These are phyloP conservation scores for Picathartes gymnocephalus DNA, from an alignment of 2,113 vertebrate species.

Conservation along the genomic window DNA sequence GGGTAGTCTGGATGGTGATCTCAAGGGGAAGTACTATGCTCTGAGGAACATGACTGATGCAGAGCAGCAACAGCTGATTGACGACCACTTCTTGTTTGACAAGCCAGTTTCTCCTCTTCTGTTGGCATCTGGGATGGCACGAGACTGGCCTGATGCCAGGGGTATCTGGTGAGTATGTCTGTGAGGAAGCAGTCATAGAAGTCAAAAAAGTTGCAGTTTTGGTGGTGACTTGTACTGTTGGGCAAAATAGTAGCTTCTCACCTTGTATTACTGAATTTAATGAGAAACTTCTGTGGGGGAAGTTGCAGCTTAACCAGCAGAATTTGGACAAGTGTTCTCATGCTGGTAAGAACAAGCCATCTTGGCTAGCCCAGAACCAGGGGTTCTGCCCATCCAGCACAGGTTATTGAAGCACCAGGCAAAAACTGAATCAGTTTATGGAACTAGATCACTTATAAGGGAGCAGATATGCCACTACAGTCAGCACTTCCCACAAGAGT, in stretches of 20 bases:
- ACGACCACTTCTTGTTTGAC: constrained; percentile 97
- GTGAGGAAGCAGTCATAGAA: background rate
- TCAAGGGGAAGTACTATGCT: constrained; percentile 92
- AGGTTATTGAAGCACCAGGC: background rate
- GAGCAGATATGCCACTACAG: background rate
- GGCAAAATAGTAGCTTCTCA: background rate
- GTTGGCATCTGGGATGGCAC: constrained; percentile 91
- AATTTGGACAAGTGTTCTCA: background rate
- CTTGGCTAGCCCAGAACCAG: background rate
- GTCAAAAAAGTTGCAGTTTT: background rate
- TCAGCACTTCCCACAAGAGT: background rate
- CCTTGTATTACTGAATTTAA: background rate
- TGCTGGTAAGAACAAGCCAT: background rate
- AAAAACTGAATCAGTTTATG: background rate
- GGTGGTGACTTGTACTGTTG: background rate
- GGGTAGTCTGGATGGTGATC: constrained; percentile 85
- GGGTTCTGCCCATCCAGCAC: background rate
- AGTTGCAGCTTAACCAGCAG: background rate
- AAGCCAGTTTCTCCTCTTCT: constrained; percentile 96
- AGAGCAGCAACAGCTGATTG: constrained; percentile 96
- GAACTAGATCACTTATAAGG: background rate
- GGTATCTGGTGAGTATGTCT: constrained; percentile 87
- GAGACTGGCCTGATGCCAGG: constrained; percentile 94
- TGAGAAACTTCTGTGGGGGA: background rate
- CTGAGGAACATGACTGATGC: constrained; percentile 92